Conservation (phyloP, 1,140 invertebrate species). For the Drosophila rhopaloa region DNA sequence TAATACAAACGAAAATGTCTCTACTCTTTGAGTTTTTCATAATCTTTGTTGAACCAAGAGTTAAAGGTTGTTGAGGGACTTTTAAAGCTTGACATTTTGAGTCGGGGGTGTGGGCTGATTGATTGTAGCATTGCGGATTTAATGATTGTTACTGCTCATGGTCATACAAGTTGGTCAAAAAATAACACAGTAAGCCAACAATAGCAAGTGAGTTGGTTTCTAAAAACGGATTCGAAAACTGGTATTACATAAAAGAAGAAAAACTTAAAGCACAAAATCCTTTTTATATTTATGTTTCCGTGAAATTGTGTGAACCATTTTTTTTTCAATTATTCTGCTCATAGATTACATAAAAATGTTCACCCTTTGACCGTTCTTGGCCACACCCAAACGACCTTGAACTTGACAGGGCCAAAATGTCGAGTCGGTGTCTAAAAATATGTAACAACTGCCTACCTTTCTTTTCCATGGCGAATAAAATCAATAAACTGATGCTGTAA, state of each 20-base stretch:
- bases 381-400: slow-evolving; percentile 33
- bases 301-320: too few relatives aligned
- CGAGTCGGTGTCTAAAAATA: slow-evolving; percentile 14
- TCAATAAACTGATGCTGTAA: slow-evolving; percentile 26
- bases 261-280: too few relatives aligned
- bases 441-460: neutral
- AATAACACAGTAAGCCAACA: too few relatives aligned
- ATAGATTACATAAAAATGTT: neutral
- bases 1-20: neutral
- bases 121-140: neutral
- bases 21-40: neutral
- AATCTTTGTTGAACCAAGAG: neutral
- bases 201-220: too few relatives aligned
- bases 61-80: slow-evolving; percentile 2
- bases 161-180: too few relatives aligned
- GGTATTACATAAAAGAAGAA: too few relatives aligned
- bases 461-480: slow-evolving; percentile 7
- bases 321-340: neutral
- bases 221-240: too few relatives aligned
- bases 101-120: neutral
- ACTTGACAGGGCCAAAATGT: slow-evolving; percentile 10
- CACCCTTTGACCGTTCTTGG: neutral
- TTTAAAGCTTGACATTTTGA: slow-evolving; percentile 5
- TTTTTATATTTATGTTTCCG: too few relatives aligned
- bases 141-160: neutral